Evolutionary conservation across 2,113 vertebrate species (phyloP).

Genomic region (Odobenus rosmarus): DNA sequence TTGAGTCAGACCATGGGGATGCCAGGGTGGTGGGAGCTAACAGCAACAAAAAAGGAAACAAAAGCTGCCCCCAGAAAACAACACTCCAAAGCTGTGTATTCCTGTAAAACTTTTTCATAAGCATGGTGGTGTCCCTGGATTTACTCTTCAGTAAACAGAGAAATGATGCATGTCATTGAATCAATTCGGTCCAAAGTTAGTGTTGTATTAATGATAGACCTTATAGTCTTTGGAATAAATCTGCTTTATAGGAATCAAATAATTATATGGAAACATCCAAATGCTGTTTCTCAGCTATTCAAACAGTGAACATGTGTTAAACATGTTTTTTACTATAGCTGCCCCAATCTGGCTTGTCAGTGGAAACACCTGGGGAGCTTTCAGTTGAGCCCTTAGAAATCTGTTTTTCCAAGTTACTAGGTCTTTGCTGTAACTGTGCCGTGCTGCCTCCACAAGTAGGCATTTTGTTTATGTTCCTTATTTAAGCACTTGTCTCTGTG

Average conservation of each 20-base stretch:
- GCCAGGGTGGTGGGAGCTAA: neutral
- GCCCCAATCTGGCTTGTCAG: neutral
- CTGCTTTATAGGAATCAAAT: neutral
- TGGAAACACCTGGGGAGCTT: neutral
- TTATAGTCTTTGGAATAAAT: neutral
- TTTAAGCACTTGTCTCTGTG: neutral
- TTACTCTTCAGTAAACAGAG: neutral
- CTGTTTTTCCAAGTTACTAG: neutral
- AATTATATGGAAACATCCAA: slow-evolving; percentile 12
- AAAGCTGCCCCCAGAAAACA: neutral
- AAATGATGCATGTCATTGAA: neutral
- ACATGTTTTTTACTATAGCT: neutral
- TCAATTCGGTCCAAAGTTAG: neutral
- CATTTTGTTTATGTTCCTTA: neutral
- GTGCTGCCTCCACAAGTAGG: neutral
- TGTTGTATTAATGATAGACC: neutral
- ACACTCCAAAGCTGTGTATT: neutral
- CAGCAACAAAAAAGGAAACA: neutral
- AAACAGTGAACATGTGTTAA: neutral
- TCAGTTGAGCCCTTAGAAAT: neutral
- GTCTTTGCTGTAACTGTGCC: neutral
- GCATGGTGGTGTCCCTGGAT: neutral
- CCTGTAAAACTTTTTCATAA: neutral
- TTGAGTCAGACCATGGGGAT: neutral
- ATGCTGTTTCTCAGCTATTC: neutral